Evolutionary conservation across 2,888 invertebrate species (phyloP).

Genomic region (Tachystola acroxantha): DNA sequence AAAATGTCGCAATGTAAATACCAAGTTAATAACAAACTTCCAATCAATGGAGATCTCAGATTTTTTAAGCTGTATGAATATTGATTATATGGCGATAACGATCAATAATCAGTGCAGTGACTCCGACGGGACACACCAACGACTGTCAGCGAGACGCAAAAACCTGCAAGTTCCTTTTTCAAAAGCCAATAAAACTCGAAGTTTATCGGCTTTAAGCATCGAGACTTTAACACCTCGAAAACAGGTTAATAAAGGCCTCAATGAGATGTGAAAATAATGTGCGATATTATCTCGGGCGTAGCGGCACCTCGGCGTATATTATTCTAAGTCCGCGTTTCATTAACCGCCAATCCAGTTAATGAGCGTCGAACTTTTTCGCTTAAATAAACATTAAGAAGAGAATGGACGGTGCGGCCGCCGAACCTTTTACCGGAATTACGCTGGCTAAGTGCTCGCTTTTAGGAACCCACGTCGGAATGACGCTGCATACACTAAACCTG

Average conservation of each 20-base stretch:
- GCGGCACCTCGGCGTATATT: constrained; percentile 33
- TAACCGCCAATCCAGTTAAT: constrained; percentile 65
- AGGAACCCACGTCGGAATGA: constrained; percentile 34
- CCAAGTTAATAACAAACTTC: constrained; percentile 2
- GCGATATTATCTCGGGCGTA: constrained; percentile 52
- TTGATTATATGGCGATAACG: constrained; percentile 16
- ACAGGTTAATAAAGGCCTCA: constrained; percentile 55
- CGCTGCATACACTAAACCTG: constrained; percentile 26
- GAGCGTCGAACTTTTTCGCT: constrained; percentile 67
- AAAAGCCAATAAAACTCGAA: constrained; percentile 38
- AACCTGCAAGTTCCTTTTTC: constrained; percentile 14
- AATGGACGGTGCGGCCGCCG: constrained; percentile 48
- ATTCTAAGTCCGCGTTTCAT: constrained; percentile 57
- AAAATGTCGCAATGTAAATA: constrained; percentile 4
- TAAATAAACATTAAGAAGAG: constrained; percentile 70
- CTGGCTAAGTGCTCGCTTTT: constrained; percentile 60
- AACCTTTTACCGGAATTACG: constrained; percentile 71
- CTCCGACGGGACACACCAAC: constrained; percentile 16
- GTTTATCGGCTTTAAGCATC: constrained; percentile 48
- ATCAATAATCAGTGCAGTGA: constrained; percentile 30
- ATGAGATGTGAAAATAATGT: constrained; percentile 64
- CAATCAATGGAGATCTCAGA: constrained; percentile 5
- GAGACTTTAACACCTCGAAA: constrained; percentile 50
- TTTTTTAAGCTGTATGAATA: constrained; percentile 12
- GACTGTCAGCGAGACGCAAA: constrained; percentile 8